Percentiles rank a stretch among this genome's conserved stretches.
Conservation (phyloP, 2,888 invertebrate genomes). For the Tenthredo notha region DNA sequence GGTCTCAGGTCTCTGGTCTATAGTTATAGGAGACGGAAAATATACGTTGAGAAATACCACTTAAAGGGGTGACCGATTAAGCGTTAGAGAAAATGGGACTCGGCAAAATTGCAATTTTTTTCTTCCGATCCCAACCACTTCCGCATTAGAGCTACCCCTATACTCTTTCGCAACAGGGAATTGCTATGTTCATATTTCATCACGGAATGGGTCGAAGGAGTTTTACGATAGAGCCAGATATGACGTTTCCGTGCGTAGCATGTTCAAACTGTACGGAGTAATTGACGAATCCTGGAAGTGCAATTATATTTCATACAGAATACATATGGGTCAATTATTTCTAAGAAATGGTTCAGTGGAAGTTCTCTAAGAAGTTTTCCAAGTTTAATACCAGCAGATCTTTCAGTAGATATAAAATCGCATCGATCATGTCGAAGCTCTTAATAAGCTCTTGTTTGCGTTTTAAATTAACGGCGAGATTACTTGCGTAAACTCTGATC, state of each 20-base stretch:
- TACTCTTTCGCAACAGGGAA: background rate
- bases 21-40: conserved; percentile 2
- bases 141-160: background rate
- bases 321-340: background rate
- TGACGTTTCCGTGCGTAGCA: conserved; percentile 6
- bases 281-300: conserved; percentile 12
- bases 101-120: conserved; percentile 44
- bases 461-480: background rate
- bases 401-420: background rate
- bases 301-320: background rate
- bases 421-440: background rate
- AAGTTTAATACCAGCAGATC: background rate
- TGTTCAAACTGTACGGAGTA: background rate
- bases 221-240: background rate
- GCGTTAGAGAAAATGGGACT: background rate
- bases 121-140: conserved; percentile 2
- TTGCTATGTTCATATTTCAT: conserved; percentile 34
- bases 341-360: background rate
- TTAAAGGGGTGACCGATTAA: conserved; percentile 21
- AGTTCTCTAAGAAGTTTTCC: background rate
- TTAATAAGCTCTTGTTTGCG: background rate
- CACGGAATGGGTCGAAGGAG: conserved; percentile 19
- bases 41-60: background rate
- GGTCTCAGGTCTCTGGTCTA: conserved; percentile 11
- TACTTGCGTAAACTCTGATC: background rate